Base-by-base conservation (phyloP, 92 coral and sea anemone genomes). In the Phymanthus crucifer region DNA sequence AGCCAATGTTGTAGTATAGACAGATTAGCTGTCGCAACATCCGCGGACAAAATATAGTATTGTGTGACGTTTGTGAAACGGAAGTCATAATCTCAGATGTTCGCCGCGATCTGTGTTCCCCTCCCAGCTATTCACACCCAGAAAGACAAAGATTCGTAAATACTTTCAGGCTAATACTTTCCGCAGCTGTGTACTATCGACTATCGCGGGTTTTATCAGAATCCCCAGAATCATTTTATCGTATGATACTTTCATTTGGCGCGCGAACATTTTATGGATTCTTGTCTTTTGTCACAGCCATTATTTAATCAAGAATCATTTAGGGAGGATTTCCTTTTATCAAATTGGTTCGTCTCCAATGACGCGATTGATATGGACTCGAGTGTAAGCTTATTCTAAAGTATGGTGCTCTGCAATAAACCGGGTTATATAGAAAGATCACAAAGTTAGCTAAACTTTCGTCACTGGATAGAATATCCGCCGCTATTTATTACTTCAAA, bases 161-260 rank as follows among this genome's bases (percentile, higher is more conserved):
- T 27, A 61, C 33, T 61, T 27, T 29, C 19, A 0, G 32, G 31
- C 31, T 77, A 77, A 77, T 64, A 61, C 38, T 77, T 64, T 64
- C 72, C 18, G 40, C 81, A 64, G 69, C 72, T 77, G 81, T 52
- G 1, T 23, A n/a, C 8, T 48, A 9, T 29, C 36, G 32, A 61
- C 29, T 24, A 61, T 23, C 68, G 68, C 17, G 34, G 13, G 35
- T 6, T 27, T 61, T 8, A 61, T 27, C 68, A 5, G 27, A 61
- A 27, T 27, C 26, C 29, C 33, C 17, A 61, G 29, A 33, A 12
- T 27, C 32, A 27, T 24, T 29, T 61, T 29, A 61, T 24, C 68
- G 27, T 61, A 17, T 24, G 29, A 8, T 61, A 12, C 13, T 61
- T 61, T 61, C 3, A 2, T 61, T 29, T 18, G 8, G 68, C 34